phyloP scores from a whole-genome alignment of 1,140 invertebrate genomes.

The Dendrolimus kikuchii region DNA sequence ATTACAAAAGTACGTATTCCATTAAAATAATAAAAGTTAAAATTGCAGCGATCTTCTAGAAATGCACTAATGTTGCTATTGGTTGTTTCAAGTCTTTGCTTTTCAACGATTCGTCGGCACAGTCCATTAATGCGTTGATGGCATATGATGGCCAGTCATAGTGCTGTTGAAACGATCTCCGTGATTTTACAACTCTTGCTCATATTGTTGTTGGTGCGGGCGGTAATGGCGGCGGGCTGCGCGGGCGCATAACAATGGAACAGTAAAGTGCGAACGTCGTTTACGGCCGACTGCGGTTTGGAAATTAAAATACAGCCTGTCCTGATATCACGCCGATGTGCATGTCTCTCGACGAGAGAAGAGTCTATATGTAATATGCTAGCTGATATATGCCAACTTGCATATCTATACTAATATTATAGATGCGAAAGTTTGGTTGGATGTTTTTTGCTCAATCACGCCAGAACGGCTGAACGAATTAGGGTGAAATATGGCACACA shows the following conservation, averaged over 20 bases:
- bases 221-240: slow-evolving; percentile 32
- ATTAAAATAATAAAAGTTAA: no score
- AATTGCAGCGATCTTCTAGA: no score
- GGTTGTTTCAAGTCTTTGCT: background rate
- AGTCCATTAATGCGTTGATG: slow-evolving; percentile 15
- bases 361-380: background rate
- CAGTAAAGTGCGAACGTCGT: slow-evolving; percentile 58
- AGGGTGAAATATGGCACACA: no score
- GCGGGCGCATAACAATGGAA: slow-evolving; percentile 49
- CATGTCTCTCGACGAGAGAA: background rate
- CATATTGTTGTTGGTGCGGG: slow-evolving; percentile 34
- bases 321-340: slow-evolving; percentile 21
- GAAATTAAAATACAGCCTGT: slow-evolving; percentile 62
- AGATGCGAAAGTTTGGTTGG: no score
- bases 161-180: slow-evolving; percentile 20
- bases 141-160: slow-evolving; percentile 22
- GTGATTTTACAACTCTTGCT: slow-evolving; percentile 39
- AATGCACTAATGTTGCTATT: background rate
- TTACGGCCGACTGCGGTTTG: slow-evolving; percentile 56
- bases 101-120: slow-evolving; percentile 1
- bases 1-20: no score
- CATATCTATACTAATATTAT: no score
- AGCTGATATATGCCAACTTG: no score
- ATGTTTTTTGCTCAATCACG: no score
- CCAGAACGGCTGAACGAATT: no score